phyloP scores from a whole-genome alignment of 2,888 invertebrate species.

The Zonitis immaculata region DNA sequence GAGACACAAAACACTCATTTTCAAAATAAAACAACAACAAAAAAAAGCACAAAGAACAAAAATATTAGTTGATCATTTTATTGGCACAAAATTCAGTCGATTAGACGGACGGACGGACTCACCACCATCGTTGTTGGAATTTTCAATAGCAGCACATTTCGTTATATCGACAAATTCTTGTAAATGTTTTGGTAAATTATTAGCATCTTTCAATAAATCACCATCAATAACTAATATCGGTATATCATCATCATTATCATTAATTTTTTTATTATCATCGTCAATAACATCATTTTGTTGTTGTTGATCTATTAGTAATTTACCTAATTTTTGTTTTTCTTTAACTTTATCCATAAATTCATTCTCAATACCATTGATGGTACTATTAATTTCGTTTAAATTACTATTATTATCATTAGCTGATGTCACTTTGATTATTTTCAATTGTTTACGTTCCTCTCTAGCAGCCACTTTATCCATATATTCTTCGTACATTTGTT shows the following conservation, averaged over 20 bases:
- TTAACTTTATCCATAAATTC: slow-evolving; percentile 76
- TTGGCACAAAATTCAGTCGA: slow-evolving; percentile 12
- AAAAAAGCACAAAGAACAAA: not conserved
- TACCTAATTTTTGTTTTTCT: slow-evolving; percentile 59
- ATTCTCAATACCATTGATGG: slow-evolving; percentile 58
- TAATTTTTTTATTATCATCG: slow-evolving; percentile 30
- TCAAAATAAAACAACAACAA: not conserved
- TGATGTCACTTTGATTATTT: slow-evolving; percentile 74
- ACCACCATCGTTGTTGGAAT: slow-evolving; percentile 53
- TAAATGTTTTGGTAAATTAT: slow-evolving; percentile 69
- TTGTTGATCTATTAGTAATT: slow-evolving; percentile 4
- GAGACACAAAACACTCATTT: no score
- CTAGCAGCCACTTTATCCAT: slow-evolving; percentile 72
- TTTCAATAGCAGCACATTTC: slow-evolving; percentile 23
- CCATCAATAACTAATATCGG: slow-evolving; percentile 61
- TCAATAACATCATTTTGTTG: slow-evolving; percentile 30
- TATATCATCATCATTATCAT: slow-evolving; percentile 33
- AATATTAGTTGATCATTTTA: slow-evolving; percentile 47
- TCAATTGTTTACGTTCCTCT: slow-evolving; percentile 71
- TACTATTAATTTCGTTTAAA: slow-evolving; percentile 42
- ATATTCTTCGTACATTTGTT: slow-evolving; percentile 82
- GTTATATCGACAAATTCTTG: slow-evolving; percentile 66
- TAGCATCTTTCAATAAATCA: slow-evolving; percentile 58
- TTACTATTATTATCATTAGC: slow-evolving; percentile 5
- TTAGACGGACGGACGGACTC: no score